Conservation (phyloP, 2,113 vertebrate species). For the Microcebus jonahi region DNA sequence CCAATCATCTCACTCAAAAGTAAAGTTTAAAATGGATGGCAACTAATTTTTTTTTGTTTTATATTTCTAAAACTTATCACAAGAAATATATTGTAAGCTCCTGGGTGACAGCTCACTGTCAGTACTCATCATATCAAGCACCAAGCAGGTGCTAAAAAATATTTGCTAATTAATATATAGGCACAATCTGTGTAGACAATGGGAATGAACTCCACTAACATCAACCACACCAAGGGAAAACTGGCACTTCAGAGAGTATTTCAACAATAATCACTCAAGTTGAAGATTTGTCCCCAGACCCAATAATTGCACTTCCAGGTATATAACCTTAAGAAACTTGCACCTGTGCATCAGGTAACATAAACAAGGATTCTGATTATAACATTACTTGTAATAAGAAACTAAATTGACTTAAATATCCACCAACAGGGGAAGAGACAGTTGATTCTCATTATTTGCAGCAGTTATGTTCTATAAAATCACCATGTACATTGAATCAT, state of each 20-base stretch:
- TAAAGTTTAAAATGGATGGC: slow-evolving; percentile 21
- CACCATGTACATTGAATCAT: background rate
- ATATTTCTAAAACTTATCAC: background rate
- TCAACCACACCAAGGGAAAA: background rate
- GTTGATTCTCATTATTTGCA: background rate
- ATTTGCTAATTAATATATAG: background rate
- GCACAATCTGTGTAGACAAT: background rate
- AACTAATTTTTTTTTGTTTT: background rate
- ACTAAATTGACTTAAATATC: background rate
- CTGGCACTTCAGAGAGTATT: background rate
- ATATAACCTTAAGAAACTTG: background rate
- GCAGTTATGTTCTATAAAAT: background rate
- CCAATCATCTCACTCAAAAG: background rate
- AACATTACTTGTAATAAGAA: background rate
- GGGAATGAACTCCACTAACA: background rate
- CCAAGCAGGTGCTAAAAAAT: background rate
- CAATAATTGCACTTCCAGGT: background rate
- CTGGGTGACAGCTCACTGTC: background rate
- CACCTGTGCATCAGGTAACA: background rate
- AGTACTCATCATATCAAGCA: background rate
- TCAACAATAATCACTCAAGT: background rate
- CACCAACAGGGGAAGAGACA: background rate
- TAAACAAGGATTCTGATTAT: background rate
- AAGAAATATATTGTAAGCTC: background rate
- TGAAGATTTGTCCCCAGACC: background rate